These are phyloP conservation scores for Caradrina kadenii DNA, from an alignment of 2,888 invertebrate species.

Conservation along the genomic window DNA sequence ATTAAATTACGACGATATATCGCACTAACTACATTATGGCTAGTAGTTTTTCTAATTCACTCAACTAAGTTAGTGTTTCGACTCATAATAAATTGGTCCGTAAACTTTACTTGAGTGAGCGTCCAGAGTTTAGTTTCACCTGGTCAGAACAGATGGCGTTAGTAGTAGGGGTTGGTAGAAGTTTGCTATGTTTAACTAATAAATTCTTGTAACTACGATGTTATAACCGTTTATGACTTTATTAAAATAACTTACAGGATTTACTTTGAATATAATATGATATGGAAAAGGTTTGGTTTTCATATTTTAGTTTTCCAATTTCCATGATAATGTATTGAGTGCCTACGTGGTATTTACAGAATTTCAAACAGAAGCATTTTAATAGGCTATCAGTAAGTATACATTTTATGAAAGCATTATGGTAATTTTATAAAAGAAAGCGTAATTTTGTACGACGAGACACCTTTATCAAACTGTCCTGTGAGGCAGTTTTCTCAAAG, in stretches of 20 bases:
- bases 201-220: background rate
- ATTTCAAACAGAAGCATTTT: background rate
- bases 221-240: background rate
- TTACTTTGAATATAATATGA: background rate
- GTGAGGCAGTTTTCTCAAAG: slow-evolving; percentile 14
- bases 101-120: slow-evolving; percentile 57
- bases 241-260: background rate
- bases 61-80: slow-evolving; percentile 65
- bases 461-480: slow-evolving; percentile 17
- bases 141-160: slow-evolving; percentile 65
- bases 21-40: slow-evolving; percentile 63
- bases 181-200: slow-evolving; percentile 13
- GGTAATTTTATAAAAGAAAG: slow-evolving; percentile 17
- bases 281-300: background rate
- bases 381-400: background rate
- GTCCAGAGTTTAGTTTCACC: slow-evolving; percentile 44
- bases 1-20: no score
- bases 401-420: background rate
- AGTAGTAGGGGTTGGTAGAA: slow-evolving; percentile 33
- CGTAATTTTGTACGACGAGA: slow-evolving; percentile 7
- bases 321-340: background rate
- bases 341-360: background rate
- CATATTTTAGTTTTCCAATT: background rate
- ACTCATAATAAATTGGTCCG: slow-evolving; percentile 64
- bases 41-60: slow-evolving; percentile 68